phyloP scores from a whole-genome alignment of 2,888 invertebrate genomes.

The Listrodromus nycthemerus region DNA sequence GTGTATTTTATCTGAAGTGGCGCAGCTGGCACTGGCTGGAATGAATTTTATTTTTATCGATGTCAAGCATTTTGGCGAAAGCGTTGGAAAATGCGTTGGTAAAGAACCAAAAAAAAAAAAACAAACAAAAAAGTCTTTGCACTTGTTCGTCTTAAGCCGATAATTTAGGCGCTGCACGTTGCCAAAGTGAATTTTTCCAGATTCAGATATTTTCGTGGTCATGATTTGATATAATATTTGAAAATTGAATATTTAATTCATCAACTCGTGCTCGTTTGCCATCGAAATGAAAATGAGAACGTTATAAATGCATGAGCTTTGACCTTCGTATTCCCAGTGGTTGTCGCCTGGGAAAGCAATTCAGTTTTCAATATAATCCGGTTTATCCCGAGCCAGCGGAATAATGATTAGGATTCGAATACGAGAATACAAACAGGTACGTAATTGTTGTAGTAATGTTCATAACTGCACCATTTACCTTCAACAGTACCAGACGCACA shows the following conservation, averaged over 20 bases:
- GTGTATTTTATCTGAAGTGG: too few species aligned
- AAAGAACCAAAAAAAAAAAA: too few species aligned
- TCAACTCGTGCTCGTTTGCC: background rate
- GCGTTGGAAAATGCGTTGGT: too few species aligned
- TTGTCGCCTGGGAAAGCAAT: background rate
- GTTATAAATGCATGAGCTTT: background rate
- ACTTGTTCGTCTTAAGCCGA: too few species aligned
- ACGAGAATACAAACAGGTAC: background rate
- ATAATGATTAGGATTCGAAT: slow-evolving; percentile 6
- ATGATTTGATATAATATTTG: background rate
- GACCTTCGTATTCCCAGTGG: background rate
- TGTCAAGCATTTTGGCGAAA: too few species aligned
- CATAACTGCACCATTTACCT: background rate
- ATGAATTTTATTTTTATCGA: too few species aligned
- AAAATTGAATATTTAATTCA: background rate
- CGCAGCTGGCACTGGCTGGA: too few species aligned
- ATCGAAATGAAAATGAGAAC: background rate
- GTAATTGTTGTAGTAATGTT: slow-evolving; percentile 14
- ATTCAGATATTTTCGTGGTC: too few species aligned
- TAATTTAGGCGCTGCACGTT: too few species aligned
- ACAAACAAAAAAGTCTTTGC: too few species aligned
- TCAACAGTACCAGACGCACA: background rate
- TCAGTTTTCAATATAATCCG: background rate
- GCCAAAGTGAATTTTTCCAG: too few species aligned
- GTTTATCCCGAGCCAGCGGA: background rate